Evolutionary conservation across 2,888 invertebrate genomes (phyloP), one percentile per base, ranked within the genome.

Genomic region (Drosophila mimetica): DNA sequence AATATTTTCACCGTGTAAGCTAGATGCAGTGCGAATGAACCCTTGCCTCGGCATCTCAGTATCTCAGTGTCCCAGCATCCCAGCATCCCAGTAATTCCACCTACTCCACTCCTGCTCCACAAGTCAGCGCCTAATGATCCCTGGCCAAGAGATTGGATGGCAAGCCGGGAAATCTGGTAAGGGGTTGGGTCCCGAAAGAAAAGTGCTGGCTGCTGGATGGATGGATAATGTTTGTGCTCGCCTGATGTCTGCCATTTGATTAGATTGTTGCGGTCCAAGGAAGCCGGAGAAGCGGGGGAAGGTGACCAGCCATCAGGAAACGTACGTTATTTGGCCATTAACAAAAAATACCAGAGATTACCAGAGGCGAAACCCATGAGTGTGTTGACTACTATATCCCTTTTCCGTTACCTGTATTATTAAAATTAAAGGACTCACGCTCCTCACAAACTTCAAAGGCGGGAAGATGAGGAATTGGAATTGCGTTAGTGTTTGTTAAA

Each of bases 71-170:
- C 18, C 20, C 20, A 11, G 3, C 2, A 42, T 22, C 18, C 13
- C 20, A 11, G 2, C 1, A 8, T 13, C 41, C 41, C 8, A 42
- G 34, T 14, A n/a, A n/a, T n/a, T 25, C 25, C 25, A 37, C 9
- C 16, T 2, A 4, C 14, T 22, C 8, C 42, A 13, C 7, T 25
- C 42, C 20, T 5, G 9, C 48, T 34, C 25, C 28, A 48, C 41
- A 47, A 41, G 63, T 42, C 54, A 60, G 66, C 54, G 89, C 74
- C 77, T 87, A 89, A 89, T 89, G 87, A 87, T 87, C 88, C 87
- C 66, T 87, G 75, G 75, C 78, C 67, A 66, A 64, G 63, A 76
- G 72, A 82, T 53, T 70, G 71, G 60, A 32, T 70, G 25, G 41
- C 32, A 28, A 39, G 51, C 20, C 9, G 37, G 37, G 9, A 22